Evolutionary conservation across 53 echinoderm and acorn worm species (phyloP), one percentile per base, ranked within the genome.

Genomic region (Antedon mediterranea): DNA sequence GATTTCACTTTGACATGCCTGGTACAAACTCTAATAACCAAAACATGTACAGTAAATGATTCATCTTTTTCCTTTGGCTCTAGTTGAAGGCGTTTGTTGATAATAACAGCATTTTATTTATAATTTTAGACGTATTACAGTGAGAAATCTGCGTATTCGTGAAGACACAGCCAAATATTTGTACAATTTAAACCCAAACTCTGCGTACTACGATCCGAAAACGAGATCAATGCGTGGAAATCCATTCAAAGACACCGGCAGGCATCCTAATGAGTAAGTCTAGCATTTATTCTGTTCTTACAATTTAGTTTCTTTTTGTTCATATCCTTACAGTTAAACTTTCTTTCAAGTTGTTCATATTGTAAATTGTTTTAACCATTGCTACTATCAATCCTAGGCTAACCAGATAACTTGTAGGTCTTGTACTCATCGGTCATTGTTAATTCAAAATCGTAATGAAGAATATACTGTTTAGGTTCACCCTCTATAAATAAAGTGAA

Each of bases 191-290:
- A 85, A 89, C 75, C 91, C 85, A 7, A 92, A 95, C 75, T 95
- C 97, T 29, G 97, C 97, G 13, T 92, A 92, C 88, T 95, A 95
- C 43, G 97, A 95, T 44, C 97, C 97, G 42, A 95, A 95, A 82
- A 95, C 97, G 0, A 85, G 97, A 73, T 95, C 97, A 37, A 95
- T 95, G 97, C 89, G 97, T 37, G 87, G 85, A 26, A 95, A 95
- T 72, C 97, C 97, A 0, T 92, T 71, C 43, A 43, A 34, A 20
- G 80, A 90, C 0, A 3, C 6, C 4, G 86, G 87, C 9, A 79
- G 78, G 43, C 77, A 31, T n/a, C 83, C 86, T 28, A 89, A 89
- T 42, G 91, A 95, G 97, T 95, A 84, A 92, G 97, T 93, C 20
- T 0, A 33, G 73, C 28, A 27, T 14, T 15, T 28, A 27, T 31